A percentile compares a stretch with the other conserved stretches of the same genome.
Evolutionary conservation across 1,140 invertebrate species (phyloP).

Genomic region (Lordiphosa mommai): DNA sequence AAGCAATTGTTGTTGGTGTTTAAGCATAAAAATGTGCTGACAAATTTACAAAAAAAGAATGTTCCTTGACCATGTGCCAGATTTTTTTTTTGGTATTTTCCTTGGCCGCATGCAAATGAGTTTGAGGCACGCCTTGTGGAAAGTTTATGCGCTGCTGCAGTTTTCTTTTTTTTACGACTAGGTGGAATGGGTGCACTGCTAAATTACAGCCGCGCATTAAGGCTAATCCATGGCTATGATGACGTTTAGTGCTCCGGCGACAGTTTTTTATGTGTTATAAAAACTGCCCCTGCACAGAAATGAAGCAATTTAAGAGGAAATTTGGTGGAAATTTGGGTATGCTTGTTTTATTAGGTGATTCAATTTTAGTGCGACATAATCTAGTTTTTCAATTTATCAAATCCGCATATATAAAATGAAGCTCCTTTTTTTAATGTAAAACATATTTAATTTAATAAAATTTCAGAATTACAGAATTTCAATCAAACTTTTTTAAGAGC

Average conservation of each 20-base stretch:
- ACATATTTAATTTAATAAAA: no score
- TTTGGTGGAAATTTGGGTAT: not conserved
- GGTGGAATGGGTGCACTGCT: slow-evolving; percentile 17
- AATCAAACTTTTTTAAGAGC: no score
- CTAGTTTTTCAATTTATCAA: no score
- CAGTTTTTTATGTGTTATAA: slow-evolving; percentile 67
- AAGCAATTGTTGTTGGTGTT: slow-evolving; percentile 27
- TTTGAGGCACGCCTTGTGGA: slow-evolving; percentile 22
- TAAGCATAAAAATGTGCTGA: slow-evolving; percentile 13
- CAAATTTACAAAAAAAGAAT: slow-evolving; percentile 17
- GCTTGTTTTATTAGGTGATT: no score
- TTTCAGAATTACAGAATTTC: no score
- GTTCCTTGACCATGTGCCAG: slow-evolving; percentile 45
- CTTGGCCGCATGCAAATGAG: slow-evolving; percentile 62
- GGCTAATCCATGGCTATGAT: slow-evolving; percentile 67
- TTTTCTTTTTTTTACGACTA: slow-evolving; percentile 26
- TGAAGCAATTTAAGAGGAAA: not conserved
- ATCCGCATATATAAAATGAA: no score
- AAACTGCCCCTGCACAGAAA: slow-evolving; percentile 17
- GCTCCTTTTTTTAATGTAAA: no score
- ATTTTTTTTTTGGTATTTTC: slow-evolving; percentile 9
- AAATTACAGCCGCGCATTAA: slow-evolving; percentile 49
- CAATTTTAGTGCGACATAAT: no score
- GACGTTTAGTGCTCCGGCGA: slow-evolving; percentile 64
- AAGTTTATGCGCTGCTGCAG: slow-evolving; percentile 54